Conservation (phyloP, 1,140 invertebrate genomes). For the Lutraria rhynchaena region DNA sequence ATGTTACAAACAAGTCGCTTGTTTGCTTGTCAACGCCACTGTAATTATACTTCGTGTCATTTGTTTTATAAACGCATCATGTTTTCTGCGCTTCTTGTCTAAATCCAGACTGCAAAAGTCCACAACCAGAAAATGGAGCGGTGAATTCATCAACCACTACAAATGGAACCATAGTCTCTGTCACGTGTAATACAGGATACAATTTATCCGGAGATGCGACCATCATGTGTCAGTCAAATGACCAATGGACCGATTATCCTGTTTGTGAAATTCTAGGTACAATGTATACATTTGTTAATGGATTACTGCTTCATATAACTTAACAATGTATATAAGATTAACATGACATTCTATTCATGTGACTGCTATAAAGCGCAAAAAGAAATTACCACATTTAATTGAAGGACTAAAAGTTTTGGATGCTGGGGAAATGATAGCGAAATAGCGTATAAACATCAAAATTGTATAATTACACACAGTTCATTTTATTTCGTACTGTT, state of each 20-base stretch:
- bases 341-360: too few species aligned
- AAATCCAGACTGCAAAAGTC: neutral
- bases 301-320: too few species aligned
- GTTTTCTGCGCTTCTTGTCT: neutral
- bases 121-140: slow-evolving; percentile 1
- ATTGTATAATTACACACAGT: too few species aligned
- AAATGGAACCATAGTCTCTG: neutral
- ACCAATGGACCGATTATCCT: neutral
- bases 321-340: too few species aligned
- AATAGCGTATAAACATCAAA: too few species aligned
- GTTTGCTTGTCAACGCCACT: neutral
- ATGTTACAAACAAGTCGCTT: neutral
- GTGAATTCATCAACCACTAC: slow-evolving; percentile 1
- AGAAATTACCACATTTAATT: too few species aligned
- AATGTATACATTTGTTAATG: too few species aligned
- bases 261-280: slow-evolving; percentile 1
- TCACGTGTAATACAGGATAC: too few species aligned
- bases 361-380: too few species aligned
- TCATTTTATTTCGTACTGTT: too few species aligned
- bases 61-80: neutral
- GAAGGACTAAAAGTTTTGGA: too few species aligned
- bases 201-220: neutral
- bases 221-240: neutral
- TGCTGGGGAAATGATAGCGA: too few species aligned
- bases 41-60: neutral